Conservation (phyloP, 2,797 vertebrate genomes). For the Alfaro cultratus region DNA sequence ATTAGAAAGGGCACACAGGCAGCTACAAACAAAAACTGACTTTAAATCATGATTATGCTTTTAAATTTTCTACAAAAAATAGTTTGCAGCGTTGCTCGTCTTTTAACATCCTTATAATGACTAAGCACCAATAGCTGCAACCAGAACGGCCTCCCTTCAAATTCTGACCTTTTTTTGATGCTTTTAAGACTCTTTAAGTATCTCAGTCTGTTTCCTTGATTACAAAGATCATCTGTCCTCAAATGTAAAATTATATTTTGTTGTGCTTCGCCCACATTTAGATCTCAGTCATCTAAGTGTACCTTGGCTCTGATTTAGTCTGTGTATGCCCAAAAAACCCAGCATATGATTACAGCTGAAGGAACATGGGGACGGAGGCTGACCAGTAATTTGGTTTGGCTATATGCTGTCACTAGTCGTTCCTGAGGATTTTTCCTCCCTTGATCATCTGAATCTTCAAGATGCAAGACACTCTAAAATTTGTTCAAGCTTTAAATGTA, state of each 20-base stretch:
- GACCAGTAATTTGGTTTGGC: constrained; percentile 62
- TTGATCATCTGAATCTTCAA: constrained; percentile 27
- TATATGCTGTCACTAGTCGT: constrained; percentile 58
- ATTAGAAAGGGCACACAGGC: neutral
- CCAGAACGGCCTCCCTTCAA: constrained; percentile 8
- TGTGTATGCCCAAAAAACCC: constrained; percentile 37
- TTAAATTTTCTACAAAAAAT: neutral
- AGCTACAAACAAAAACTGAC: neutral
- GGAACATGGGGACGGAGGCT: constrained; percentile 62
- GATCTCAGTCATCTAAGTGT: constrained; percentile 58
- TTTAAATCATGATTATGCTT: neutral
- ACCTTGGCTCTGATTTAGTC: constrained; percentile 50
- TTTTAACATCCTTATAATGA: constrained; percentile 9
- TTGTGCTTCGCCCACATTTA: constrained; percentile 61
- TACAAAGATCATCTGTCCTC: constrained; percentile 45
- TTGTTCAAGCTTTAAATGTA: neutral
- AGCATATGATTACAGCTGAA: constrained; percentile 69
- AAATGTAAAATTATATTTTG: constrained; percentile 60
- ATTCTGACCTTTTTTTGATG: constrained; percentile 1
- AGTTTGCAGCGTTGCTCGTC: neutral
- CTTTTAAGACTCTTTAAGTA: constrained; percentile 2
- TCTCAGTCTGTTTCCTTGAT: constrained; percentile 40
- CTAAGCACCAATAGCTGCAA: neutral
- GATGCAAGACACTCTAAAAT: constrained; percentile 4
- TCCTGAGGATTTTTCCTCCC: constrained; percentile 31